Percentiles rank a stretch among this genome's conserved stretches.
These are phyloP conservation scores for Colius striatus DNA, from an alignment of 2,113 vertebrate genomes.

Conservation along the genomic window DNA sequence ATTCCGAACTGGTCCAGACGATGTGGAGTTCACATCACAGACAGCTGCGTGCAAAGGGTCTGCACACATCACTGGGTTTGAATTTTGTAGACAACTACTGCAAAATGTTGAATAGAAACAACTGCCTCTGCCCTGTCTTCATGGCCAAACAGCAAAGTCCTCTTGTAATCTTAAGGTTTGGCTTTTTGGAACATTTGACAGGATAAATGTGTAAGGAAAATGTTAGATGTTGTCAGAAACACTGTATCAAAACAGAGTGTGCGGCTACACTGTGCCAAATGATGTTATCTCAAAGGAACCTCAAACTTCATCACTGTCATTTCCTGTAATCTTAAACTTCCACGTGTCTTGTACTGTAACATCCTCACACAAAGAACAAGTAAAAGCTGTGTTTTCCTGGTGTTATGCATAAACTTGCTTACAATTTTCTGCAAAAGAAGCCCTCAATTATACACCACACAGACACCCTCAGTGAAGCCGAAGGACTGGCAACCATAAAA, in stretches of 20 bases:
- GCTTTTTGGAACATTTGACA: neutral
- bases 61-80: neutral
- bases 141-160: neutral
- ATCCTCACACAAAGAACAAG: neutral
- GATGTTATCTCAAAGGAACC: conserved; percentile 42
- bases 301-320: neutral
- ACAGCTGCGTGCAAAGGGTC: neutral
- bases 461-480: neutral
- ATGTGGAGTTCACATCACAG: neutral
- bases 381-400: neutral
- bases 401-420: neutral
- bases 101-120: neutral
- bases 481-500: neutral
- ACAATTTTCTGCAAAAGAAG: neutral
- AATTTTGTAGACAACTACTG: neutral
- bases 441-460: neutral
- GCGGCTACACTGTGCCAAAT: neutral
- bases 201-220: neutral
- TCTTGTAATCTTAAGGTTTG: neutral
- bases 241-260: neutral
- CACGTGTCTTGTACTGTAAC: neutral
- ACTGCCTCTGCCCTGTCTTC: neutral
- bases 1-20: neutral
- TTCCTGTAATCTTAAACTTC: conserved; percentile 11
- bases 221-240: neutral